A percentile compares a stretch with the other conserved stretches of the same genome.
These are phyloP conservation scores for Parazoanthus darwini DNA, from an alignment of 92 coral and sea anemone species.

Conservation along the genomic window DNA sequence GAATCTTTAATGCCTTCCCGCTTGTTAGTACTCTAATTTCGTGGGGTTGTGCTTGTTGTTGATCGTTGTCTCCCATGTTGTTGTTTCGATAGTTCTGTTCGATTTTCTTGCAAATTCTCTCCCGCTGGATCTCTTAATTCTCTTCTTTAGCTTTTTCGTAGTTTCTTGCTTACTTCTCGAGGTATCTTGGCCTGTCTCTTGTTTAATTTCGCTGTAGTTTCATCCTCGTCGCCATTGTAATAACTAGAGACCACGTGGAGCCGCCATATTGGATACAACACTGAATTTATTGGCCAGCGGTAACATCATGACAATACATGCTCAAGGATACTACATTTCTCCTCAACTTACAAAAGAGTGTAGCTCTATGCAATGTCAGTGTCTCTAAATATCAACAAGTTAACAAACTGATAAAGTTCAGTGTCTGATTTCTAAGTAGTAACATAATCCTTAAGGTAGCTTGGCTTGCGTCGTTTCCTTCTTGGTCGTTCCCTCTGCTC, in stretches of 20 bases:
- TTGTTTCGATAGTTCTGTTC: background rate
- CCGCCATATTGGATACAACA: constrained; percentile 17
- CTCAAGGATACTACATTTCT: constrained; percentile 28
- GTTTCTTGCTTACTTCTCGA: background rate
- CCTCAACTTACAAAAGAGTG: constrained; percentile 7
- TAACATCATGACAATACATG: constrained; percentile 5
- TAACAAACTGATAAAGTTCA: background rate
- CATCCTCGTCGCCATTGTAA: constrained; percentile 33
- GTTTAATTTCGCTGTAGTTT: constrained; percentile 13
- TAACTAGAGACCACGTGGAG: constrained; percentile 30
- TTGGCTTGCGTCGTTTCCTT: constrained; percentile 2
- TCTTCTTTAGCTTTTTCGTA: background rate
- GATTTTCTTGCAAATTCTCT: constrained; percentile 18
- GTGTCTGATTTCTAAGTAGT: constrained; percentile 19
- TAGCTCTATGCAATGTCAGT: constrained; percentile 16
- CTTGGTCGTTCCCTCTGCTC: constrained; percentile 27
- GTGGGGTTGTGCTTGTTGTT: background rate
- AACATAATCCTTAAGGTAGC: constrained; percentile 15
- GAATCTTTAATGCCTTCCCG: constrained; percentile 48
- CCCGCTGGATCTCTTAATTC: constrained; percentile 4
- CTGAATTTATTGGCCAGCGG: constrained; percentile 11
- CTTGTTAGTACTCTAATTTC: constrained; percentile 48
- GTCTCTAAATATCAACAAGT: constrained; percentile 6
- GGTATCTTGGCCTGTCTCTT: constrained; percentile 19
- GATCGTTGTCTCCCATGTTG: constrained; percentile 21